Evolutionary conservation across 2,888 invertebrate species (phyloP).

Genomic region (Malacosoma neustria): DNA sequence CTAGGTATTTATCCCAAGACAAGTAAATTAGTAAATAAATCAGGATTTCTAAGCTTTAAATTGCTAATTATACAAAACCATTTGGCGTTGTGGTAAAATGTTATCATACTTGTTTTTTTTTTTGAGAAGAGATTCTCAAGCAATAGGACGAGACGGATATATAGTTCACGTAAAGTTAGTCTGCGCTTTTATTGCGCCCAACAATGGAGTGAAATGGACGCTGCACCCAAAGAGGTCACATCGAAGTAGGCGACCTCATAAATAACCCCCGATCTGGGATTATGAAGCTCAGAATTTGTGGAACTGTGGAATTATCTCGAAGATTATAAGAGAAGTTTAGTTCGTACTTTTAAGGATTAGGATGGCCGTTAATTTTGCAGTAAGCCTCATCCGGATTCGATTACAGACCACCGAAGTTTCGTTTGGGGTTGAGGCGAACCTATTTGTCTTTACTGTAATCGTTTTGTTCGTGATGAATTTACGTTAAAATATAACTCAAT

Average conservation of each 20-base stretch:
- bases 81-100: too few relatives aligned
- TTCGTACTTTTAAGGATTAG: slow-evolving; percentile 22
- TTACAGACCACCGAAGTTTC: slow-evolving; percentile 12
- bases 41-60: too few relatives aligned
- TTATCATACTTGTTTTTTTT: too few relatives aligned
- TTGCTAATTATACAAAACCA: too few relatives aligned
- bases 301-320: slow-evolving; percentile 3
- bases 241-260: slow-evolving; percentile 30
- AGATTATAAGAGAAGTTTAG: slow-evolving; percentile 10
- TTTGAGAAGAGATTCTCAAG: too few relatives aligned
- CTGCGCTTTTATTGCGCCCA: background rate
- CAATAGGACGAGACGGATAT: too few relatives aligned
- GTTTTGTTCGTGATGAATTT: too few relatives aligned
- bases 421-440: slow-evolving; percentile 13
- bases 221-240: background rate
- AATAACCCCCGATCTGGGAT: slow-evolving; percentile 44
- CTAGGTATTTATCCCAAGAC: too few relatives aligned
- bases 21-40: too few relatives aligned
- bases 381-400: slow-evolving; percentile 22
- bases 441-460: too few relatives aligned
- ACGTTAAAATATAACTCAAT: too few relatives aligned
- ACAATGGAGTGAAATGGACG: background rate
- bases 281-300: slow-evolving; percentile 44
- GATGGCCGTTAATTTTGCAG: slow-evolving; percentile 22
- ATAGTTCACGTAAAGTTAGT: background rate